Base-by-base conservation (phyloP, 1,140 invertebrate species). In the Teleopsis dalmanni region DNA sequence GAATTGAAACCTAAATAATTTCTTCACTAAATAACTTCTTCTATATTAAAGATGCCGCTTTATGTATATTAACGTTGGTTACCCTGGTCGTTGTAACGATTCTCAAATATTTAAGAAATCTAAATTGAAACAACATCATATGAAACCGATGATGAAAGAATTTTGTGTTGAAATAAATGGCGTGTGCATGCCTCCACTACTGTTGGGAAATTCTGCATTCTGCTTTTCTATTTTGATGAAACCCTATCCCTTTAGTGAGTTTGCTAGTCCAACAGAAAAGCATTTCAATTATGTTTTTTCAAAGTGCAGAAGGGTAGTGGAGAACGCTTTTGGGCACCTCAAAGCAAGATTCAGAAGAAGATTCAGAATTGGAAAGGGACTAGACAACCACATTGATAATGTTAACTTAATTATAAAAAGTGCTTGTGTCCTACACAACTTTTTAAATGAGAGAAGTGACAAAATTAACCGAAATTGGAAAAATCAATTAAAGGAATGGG, bases 121-220 rank as follows among this genome's bases (percentile, higher is more conserved):
- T n/a, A n/a, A n/a, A n/a, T n/a, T n/a, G n/a, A n/a, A n/a, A n/a
- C n/a, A n/a, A n/a, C n/a, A n/a, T n/a, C n/a, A n/a, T n/a, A n/a
- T n/a, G n/a, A n/a, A n/a, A n/a, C n/a, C n/a, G n/a, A n/a, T n/a
- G n/a, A 7, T 46, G 8, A 9, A 19, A 21, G 22, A 29, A 22
- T n/a, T n/a, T n/a, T n/a, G n/a, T n/a, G n/a, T n/a, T n/a, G n/a
- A n/a, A n/a, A 42, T 50, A 14, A 13, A n/a, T 10, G 26, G 26
- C 11, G 26, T 27, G 3, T 23, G 34, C 21, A 31, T 50, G 22
- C 48, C 48, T 14, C 22, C 45, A 3, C 13, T 43, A 26, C 13
- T 50, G 13, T 22, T 50, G 21, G 40, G 40, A 16, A 23, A 44
- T 19, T 50, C 48, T 5, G 48, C 48, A 26, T 50, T 50, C 36